Conservation (phyloP, 1,140 invertebrate genomes). For the Orchesella cincta region DNA sequence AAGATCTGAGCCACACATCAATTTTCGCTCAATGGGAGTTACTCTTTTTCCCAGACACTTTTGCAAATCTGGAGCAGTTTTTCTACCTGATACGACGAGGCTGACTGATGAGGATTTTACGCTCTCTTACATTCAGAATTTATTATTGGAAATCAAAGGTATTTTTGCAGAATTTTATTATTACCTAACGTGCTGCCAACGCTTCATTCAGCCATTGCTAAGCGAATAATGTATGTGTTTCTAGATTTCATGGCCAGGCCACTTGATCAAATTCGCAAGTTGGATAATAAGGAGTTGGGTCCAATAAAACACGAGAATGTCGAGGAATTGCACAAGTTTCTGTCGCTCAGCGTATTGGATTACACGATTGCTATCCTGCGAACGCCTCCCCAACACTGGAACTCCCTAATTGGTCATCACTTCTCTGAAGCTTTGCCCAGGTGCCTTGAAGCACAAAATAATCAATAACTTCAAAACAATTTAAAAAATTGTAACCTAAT, state of each 20-base stretch:
- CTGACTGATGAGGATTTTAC: background rate
- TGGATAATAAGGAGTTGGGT: background rate
- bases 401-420: background rate
- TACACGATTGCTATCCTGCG: background rate
- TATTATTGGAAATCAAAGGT: conserved; percentile 18
- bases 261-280: background rate
- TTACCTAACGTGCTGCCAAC: too few species aligned
- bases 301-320: background rate
- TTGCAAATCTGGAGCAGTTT: conserved; percentile 1
- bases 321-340: background rate
- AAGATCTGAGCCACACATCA: conserved; percentile 4
- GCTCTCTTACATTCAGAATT: background rate
- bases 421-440: background rate
- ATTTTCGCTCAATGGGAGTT: conserved; percentile 2
- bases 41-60: conserved; percentile 4
- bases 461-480: background rate
- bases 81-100: background rate
- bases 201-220: too few species aligned
- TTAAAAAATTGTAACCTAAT: background rate
- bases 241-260: conserved; percentile 1
- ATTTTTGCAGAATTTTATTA: background rate
- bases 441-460: background rate
- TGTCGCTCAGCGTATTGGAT: background rate
- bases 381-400: background rate
- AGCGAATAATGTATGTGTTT: background rate